Base-by-base conservation (phyloP, 2,797 vertebrate genomes). In the Etheostoma nigrum region DNA sequence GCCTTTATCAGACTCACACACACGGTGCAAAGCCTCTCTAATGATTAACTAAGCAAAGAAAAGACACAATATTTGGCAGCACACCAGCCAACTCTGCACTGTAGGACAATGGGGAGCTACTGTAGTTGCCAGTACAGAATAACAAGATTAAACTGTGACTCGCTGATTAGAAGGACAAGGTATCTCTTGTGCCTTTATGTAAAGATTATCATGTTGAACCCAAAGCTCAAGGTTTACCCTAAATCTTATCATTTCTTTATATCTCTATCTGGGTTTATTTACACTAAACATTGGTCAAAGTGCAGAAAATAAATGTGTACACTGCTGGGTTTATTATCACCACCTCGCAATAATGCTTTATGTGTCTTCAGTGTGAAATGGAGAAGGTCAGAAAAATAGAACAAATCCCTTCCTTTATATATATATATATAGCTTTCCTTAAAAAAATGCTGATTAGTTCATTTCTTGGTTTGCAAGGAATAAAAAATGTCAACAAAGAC, bases 1-100 rank as follows among this genome's bases (percentile, higher is more conserved):
- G 85, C 67, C 83, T 90, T 95, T 95, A 94, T 95, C 95, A 92
- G 82, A 90, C 83, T 79, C 82, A 63, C 76, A 84, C 88, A 90
- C 87, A 88, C 16, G 61, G 69, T 19, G 58, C 72, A 78, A 70
- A 85, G 75, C 19, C 61, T 72, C 83, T 85, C 67, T 78, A 91
- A 93, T 93, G 87, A 93, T 93, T 91, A 92, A 91, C 86, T 12
- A 21, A 73, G 83, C 60, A 79, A 51, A 74, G 51, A 82, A 81
- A 86, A 82, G 18, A 90, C 76, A 88, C 83, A 88, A 83, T 83
- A 86, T 78, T 60, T 83, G 89, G 89, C 86, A 76, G 82, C 77
- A 18, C 25, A 86, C 76, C 83, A 81, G 89, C 74, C 72, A 58
- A 64, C 36, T 65, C 40, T 42, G 53, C 54, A 64, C 58, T 57